phyloP scores from a whole-genome alignment of 2,888 invertebrate genomes.

The Labia minor region DNA sequence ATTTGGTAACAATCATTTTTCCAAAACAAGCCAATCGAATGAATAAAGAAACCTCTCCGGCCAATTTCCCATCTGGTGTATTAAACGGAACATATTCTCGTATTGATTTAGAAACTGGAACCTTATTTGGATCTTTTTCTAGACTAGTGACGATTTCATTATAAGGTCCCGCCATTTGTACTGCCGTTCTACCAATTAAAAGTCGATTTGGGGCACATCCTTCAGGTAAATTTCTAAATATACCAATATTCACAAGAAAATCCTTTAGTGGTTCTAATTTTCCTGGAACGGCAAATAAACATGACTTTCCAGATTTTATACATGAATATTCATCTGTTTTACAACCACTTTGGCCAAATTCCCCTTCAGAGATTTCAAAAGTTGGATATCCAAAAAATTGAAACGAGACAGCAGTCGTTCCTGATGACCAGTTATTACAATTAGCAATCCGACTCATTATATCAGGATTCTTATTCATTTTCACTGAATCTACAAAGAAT shows the following conservation, averaged over 20 bases:
- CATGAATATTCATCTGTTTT: constrained; percentile 16
- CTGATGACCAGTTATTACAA: constrained; percentile 15
- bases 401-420: constrained; percentile 22
- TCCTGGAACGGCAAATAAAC: constrained; percentile 20
- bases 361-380: constrained; percentile 22
- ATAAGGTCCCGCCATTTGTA: constrained; percentile 17
- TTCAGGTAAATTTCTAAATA: constrained; percentile 18
- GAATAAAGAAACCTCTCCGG: constrained; percentile 20
- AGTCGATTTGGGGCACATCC: constrained; percentile 19
- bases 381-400: constrained; percentile 23
- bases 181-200: constrained; percentile 18
- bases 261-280: not conserved
- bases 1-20: constrained; percentile 22
- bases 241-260: constrained; percentile 17
- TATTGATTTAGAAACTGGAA: constrained; percentile 17
- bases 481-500: constrained; percentile 20
- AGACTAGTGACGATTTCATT: not conserved
- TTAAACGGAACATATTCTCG: constrained; percentile 18
- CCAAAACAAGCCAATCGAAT: constrained; percentile 23
- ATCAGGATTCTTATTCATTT: constrained; percentile 18
- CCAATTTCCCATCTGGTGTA: constrained; percentile 13
- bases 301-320: constrained; percentile 23
- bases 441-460: constrained; percentile 18
- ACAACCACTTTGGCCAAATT: constrained; percentile 18
- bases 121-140: not conserved